A percentile compares a stretch with the other conserved stretches of the same genome.
phyloP scores from a whole-genome alignment of 2,888 invertebrate genomes.

The Platycheirus rosarum region DNA sequence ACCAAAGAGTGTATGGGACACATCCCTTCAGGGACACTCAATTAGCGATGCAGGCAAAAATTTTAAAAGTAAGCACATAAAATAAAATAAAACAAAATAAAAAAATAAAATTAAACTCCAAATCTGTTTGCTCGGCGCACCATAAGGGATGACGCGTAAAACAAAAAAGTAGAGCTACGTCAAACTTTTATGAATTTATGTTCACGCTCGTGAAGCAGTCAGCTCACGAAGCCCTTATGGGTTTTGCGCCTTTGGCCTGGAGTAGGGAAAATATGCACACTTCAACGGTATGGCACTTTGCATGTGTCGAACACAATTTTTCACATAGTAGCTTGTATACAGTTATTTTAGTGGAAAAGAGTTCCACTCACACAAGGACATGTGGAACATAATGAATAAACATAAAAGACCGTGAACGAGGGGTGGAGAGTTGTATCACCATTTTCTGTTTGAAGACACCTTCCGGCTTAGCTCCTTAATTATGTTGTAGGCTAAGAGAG shows the following conservation, averaged over 20 bases:
- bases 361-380: background rate
- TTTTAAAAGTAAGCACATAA: constrained; percentile 47
- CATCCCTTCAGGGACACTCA: constrained; percentile 61
- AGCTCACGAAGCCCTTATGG: constrained; percentile 13
- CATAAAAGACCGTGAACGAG: no score
- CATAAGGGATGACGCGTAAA: constrained; percentile 30
- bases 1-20: background rate
- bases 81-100: constrained; percentile 10
- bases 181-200: constrained; percentile 62
- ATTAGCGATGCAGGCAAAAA: constrained; percentile 67
- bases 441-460: no score
- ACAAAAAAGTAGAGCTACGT: constrained; percentile 55
- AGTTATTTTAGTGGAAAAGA: background rate
- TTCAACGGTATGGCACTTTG: constrained; percentile 11
- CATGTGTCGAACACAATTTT: constrained; percentile 23
- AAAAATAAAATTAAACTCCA: constrained; percentile 19
- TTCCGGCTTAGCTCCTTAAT: no score
- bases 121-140: constrained; percentile 37
- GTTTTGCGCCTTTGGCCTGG: background rate
- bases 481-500: no score
- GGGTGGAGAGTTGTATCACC: no score
- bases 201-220: constrained; percentile 55
- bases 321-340: background rate
- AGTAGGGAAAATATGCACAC: constrained; percentile 13
- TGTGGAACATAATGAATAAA: no score